phyloP scores from a whole-genome alignment of 1,140 invertebrate genomes.

The Cyphomyrmex costatus region DNA sequence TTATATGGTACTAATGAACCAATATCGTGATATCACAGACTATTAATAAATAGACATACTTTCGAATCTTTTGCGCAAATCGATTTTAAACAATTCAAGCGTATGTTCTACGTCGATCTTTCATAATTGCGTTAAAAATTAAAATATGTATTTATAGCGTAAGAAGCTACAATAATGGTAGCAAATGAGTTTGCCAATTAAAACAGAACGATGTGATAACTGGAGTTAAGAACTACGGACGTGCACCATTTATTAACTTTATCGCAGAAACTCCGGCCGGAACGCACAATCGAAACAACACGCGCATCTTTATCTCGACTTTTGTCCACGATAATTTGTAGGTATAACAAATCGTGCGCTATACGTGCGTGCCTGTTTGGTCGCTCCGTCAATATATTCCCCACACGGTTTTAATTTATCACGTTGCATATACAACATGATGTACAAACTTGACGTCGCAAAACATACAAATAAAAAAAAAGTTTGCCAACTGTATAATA shows the following conservation, averaged over 20 bases:
- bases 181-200: constrained; percentile 41
- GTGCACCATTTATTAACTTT: constrained; percentile 62
- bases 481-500: neutral
- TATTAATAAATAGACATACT: constrained; percentile 16
- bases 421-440: neutral
- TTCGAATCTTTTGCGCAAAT: constrained; percentile 3
- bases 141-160: neutral
- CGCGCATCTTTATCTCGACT: constrained; percentile 59
- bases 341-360: neutral
- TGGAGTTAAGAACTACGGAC: neutral
- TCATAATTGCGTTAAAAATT: neutral
- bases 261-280: constrained; percentile 32
- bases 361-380: constrained; percentile 15
- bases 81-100: neutral
- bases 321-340: constrained; percentile 52
- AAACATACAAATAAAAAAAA: constrained; percentile 1
- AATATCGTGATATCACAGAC: constrained; percentile 2
- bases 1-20: neutral
- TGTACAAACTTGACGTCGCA: neutral
- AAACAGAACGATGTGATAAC: constrained; percentile 46
- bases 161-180: constrained; percentile 32
- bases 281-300: constrained; percentile 51
- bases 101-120: neutral
- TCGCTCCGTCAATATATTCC: constrained; percentile 21
- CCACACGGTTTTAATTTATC: constrained; percentile 40